Base-by-base conservation (phyloP, 2,888 invertebrate genomes). In the Brenthis hecate region DNA sequence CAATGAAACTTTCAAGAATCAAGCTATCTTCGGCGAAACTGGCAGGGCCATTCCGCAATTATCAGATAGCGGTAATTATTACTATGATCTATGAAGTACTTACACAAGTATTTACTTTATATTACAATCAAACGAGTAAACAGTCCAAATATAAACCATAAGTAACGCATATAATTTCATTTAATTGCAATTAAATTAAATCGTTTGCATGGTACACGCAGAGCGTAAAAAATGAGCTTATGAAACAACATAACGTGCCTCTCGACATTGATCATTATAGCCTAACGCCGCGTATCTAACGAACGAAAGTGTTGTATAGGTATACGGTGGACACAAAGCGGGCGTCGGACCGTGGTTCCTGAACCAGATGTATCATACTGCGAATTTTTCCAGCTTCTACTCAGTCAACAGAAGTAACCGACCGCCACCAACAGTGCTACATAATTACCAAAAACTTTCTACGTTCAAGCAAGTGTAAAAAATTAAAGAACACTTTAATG, bases 311-410 rank as follows among this genome's bases (percentile, higher is more conserved):
- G 86, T 88, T 43, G 83, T 79, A 83, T 83, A n/a, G n/a, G n/a
- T n/a, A 82, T 79, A 76, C 23, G 53, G 60, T 67, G 73, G 76
- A 78, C 74, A 91, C 89, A 92, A 91, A 86, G 85, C 71, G 82
- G 80, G 86, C 91, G 86, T 81, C 87, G 80, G 79, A 91, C 80
- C 92, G 85, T 88, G 77, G 72, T 83, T 92, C 92, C 92, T 85
- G 83, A 81, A 74, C 78, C 80, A 77, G 78, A 85, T 81, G 72
- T 73, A 70, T 73, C 73, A 72, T 73, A 73, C 63, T 72, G 75
- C 70, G 57, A 70, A 73, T 75, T 68, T 73, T 66, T 68, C 64
- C 69, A 73, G 58, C 69, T 64, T 71, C 60, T 60, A 71, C 66
- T 67, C 68, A 68, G 69, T 71, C 65, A 57, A 56, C 65, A 70